phyloP scores from a whole-genome alignment of 2,888 invertebrate species.

The Himalopsyche japonica region DNA sequence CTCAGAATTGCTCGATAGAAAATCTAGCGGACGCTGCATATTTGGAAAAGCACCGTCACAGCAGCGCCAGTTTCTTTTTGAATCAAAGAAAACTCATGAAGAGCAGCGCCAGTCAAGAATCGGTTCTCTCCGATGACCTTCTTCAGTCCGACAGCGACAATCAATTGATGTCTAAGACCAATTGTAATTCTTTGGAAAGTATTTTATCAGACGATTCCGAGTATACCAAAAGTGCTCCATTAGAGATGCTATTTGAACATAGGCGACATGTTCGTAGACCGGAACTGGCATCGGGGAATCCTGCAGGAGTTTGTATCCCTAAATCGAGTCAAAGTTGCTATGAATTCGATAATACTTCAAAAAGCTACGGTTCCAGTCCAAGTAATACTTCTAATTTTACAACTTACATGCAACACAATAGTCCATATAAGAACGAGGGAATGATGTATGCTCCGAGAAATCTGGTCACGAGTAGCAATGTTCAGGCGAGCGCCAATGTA shows the following conservation, averaged over 20 bases:
- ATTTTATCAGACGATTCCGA: constrained; percentile 80
- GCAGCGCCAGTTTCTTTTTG: constrained; percentile 81
- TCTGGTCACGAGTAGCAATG: constrained; percentile 20
- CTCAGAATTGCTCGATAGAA: constrained; percentile 56
- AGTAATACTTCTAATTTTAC: constrained; percentile 60
- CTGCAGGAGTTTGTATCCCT: constrained; percentile 47
- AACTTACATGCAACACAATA: constrained; percentile 61
- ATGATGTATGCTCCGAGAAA: not conserved
- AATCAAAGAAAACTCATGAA: constrained; percentile 68
- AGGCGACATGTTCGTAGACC: constrained; percentile 52
- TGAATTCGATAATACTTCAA: constrained; percentile 61
- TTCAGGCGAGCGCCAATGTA: constrained; percentile 44
- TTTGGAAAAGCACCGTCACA: constrained; percentile 65
- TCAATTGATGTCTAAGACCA: constrained; percentile 63
- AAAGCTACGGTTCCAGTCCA: constrained; percentile 68
- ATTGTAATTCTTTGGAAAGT: constrained; percentile 79
- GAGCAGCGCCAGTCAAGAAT: constrained; percentile 73
- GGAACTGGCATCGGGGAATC: constrained; percentile 47
- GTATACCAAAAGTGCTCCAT: constrained; percentile 75
- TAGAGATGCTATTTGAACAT: constrained; percentile 71
- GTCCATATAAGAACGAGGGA: constrained; percentile 41
- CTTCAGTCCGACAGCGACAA: constrained; percentile 57
- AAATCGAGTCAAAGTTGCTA: constrained; percentile 57
- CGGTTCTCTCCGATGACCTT: constrained; percentile 74
- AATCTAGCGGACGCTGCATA: constrained; percentile 52